Conservation (phyloP, 2,888 invertebrate species). For the Acrobasis consociella region DNA sequence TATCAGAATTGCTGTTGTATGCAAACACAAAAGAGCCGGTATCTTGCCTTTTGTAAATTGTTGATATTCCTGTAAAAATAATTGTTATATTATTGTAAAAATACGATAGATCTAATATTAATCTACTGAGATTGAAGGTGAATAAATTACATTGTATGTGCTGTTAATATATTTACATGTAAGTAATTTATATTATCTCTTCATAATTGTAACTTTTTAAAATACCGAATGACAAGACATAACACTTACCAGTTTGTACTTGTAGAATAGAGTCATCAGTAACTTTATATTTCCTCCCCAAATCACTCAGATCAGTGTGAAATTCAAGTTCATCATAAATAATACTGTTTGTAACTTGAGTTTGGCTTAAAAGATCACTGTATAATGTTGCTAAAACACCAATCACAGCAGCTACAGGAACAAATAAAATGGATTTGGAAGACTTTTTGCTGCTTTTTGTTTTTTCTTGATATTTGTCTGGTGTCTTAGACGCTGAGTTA, state of each 20-base stretch:
- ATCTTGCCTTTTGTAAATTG: constrained; percentile 64
- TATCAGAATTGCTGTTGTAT: constrained; percentile 54
- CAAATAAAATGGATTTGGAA: constrained; percentile 19
- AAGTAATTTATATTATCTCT: no score
- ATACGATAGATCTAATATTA: no score
- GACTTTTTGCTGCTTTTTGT: constrained; percentile 3
- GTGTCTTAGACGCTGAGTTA: neutral
- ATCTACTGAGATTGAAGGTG: no score
- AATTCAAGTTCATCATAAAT: constrained; percentile 55
- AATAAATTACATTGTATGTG: no score
- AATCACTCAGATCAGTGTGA: constrained; percentile 53
- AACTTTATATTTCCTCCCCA: constrained; percentile 62
- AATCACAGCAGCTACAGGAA: constrained; percentile 26
- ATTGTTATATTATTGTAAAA: neutral
- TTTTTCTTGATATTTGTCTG: constrained; percentile 6
- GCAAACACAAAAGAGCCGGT: constrained; percentile 70
- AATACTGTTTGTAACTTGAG: constrained; percentile 24
- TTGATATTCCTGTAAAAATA: constrained; percentile 61
- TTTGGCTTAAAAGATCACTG: constrained; percentile 19
- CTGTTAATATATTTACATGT: no score
- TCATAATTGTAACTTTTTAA: no score
- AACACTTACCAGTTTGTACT: constrained; percentile 60
- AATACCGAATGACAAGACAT: neutral
- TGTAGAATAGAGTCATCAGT: constrained; percentile 58
- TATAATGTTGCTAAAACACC: constrained; percentile 23